Evolutionary conservation across 2,113 vertebrate genomes (phyloP), one percentile per base, ranked within the genome.

Genomic region (Phrynocephalus versicolor): DNA sequence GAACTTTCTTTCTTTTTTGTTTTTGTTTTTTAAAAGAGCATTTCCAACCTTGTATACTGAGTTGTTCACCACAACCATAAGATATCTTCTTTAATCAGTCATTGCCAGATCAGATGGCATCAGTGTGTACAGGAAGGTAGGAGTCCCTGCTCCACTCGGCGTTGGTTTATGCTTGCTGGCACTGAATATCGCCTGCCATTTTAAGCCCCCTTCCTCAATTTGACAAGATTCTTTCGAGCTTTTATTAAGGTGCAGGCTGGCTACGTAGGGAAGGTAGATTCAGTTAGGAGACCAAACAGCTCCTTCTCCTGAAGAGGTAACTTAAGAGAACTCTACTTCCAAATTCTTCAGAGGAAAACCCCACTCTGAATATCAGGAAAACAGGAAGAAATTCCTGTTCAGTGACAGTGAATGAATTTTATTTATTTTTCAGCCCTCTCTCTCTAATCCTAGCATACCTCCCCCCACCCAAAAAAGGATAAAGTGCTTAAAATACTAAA

Each of bases 401-500:
- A 58, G 55, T 39, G 75, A 73, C 3, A n/a, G 8, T 23, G 18
- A 13, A 60, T 60, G 7, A 21, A 73, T 4, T 60, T 25, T 81
- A 69, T 30, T 67, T 69, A 16, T 35, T 72, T 62, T 72, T 16
- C 76, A 79, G 62, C 37, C 45, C 84, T 23, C 37, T 25, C 37
- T 64, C 55, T 6, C 39, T 16, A 67, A 73, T 23, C 27, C 12
- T 71, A 70, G 60, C 30, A 45, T 73, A 73, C 55, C 69, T 75
- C 82, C 60, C 71, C 23, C 9, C 10, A 78, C 14, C n/a, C n/a
- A 41, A 85, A 79, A 51, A 58, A 84, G 72, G 23, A 10, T 21
- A 41, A 70, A 78, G 25, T 51, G 41, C 60, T 69, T 70, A 70
- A 75, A 70, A 39, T 71, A 35, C 79, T 85, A 25, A 79, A 85